A percentile compares a stretch with the other conserved stretches of the same genome.
These are phyloP conservation scores for Netelia melanura DNA, from an alignment of 2,888 invertebrate species.

Conservation along the genomic window DNA sequence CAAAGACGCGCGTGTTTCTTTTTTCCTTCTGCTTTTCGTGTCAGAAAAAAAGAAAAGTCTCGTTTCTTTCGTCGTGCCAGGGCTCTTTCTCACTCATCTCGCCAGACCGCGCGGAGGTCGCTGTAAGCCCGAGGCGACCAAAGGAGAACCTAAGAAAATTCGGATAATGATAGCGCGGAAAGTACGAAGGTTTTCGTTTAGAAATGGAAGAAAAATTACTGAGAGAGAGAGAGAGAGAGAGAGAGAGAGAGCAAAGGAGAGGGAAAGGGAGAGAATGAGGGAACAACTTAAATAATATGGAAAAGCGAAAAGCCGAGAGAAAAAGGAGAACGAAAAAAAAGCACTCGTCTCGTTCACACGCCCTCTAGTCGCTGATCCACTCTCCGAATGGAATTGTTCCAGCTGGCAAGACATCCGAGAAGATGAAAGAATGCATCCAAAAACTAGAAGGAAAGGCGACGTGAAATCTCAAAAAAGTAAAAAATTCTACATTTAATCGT, in stretches of 20 bases:
- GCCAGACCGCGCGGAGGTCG: slow-evolving; percentile 26
- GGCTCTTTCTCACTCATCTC: slow-evolving; percentile 36
- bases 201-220: slow-evolving; percentile 1
- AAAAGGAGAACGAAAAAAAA: slow-evolving; percentile 7
- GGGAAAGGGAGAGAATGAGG: background rate
- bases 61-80: slow-evolving; percentile 19
- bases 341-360: slow-evolving; percentile 21
- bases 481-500: too few relatives aligned
- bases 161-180: slow-evolving; percentile 40
- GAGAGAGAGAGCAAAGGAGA: background rate
- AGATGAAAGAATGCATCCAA: background rate
- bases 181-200: slow-evolving; percentile 12
- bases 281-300: slow-evolving; percentile 31
- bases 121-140: slow-evolving; percentile 23
- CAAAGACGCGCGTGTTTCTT: slow-evolving; percentile 15
- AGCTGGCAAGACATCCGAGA: background rate
- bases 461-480: too few relatives aligned
- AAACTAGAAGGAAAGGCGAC: too few relatives aligned
- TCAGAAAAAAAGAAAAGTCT: slow-evolving; percentile 31
- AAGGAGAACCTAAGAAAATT: slow-evolving; percentile 31
- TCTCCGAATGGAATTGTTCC: slow-evolving; percentile 27
- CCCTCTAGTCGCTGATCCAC: slow-evolving; percentile 25
- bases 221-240: slow-evolving; percentile 16
- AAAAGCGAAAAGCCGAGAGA: slow-evolving; percentile 52
- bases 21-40: slow-evolving; percentile 11